Base-by-base conservation (phyloP, 2,888 invertebrate genomes). In the Lymantria dispar region DNA sequence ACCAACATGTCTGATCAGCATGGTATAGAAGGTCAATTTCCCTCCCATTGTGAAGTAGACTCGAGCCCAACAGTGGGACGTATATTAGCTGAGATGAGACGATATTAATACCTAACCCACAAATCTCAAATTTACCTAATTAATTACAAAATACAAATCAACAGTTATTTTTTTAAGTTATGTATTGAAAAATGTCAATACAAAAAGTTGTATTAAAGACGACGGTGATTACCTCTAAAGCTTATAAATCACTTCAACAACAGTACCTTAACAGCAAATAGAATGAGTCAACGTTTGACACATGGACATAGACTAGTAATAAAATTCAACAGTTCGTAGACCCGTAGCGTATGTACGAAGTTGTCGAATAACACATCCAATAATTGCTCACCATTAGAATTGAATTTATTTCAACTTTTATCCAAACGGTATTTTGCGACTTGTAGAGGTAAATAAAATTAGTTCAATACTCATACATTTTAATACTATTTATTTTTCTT, bases 241-340 rank as follows among this genome's bases (percentile, higher is more conserved):
- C 38, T n/a, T n/a, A 38, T 38, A 54, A 62, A 56, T 45, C 37
- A 50, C 52, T 55, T 52, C 33, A 56, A 50, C 59, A 37, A 31
- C 54, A 56, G 47, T 54, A 63, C 59, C 49, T 55, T 60, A 52
- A 62, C 58, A 64, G 58, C 49, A 56, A 41, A 47, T 11, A 5
- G n/a, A 33, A 30, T 68, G 70, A 68, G 46, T 68, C 68, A 68
- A 37, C 36, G 1, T 0, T 43, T 54, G 55, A 51, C 57, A 59
- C 56, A 57, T 64, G 62, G 62, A 47, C 54, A 57, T 41, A 43
- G 38, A n/a, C 45, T 49, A 50, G 45, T 33, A 40, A 59, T 63
- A 61, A 66, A 63, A 52, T 48, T 54, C 42, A 46, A 30, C 46
- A 55, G 67, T 64, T 69, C 67, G 48, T 47, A 58, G 62, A 67